phyloP scores from a whole-genome alignment of 2,113 vertebrate species.

The Chionis minor region DNA sequence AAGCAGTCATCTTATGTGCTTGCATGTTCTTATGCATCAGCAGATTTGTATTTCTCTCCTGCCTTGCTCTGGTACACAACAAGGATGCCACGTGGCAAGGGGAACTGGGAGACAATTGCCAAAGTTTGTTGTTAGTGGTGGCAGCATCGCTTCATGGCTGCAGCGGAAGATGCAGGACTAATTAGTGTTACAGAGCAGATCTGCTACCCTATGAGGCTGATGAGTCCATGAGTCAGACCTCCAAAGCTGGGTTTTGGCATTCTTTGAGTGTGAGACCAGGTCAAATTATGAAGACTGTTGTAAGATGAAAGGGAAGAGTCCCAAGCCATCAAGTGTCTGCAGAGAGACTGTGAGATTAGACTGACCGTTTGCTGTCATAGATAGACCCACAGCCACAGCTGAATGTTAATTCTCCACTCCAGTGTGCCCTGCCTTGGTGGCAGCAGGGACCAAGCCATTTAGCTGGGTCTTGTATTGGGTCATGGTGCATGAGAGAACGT shows the following conservation, averaged over 20 bases:
- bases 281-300: not conserved
- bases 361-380: not conserved
- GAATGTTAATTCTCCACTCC: not conserved
- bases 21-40: not conserved
- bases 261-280: accelerated
- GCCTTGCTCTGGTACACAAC: not conserved
- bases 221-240: not conserved
- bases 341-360: not conserved
- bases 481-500: not conserved
- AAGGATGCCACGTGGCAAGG: not conserved
- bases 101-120: not conserved
- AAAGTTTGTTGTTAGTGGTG: not conserved
- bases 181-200: not conserved
- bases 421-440: not conserved
- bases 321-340: not conserved
- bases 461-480: not conserved
- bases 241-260: not conserved
- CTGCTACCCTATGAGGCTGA: accelerated
- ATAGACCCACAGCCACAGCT: not conserved
- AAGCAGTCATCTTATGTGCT: not conserved
- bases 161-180: not conserved
- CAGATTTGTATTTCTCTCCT: not conserved
- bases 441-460: not conserved
- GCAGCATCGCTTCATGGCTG: not conserved
- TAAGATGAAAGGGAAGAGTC: not conserved